Percentiles rank a stretch among this genome's conserved stretches.
phyloP scores from a whole-genome alignment of 1,140 invertebrate genomes.

The Kradibia gibbosae region DNA sequence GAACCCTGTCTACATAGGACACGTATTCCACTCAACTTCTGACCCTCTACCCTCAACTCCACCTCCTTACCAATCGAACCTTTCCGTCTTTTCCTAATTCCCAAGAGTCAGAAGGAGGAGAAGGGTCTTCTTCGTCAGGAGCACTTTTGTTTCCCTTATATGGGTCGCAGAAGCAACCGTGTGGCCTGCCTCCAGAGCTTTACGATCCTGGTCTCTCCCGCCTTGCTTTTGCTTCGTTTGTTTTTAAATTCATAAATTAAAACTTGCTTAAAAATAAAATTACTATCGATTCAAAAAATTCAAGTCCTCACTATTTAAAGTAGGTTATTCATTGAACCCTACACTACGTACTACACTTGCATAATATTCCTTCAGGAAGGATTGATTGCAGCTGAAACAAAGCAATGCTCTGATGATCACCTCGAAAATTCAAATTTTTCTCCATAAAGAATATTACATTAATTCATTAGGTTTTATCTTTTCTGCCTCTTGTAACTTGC shows the following conservation, averaged over 20 bases:
- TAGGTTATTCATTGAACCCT: constrained; percentile 34
- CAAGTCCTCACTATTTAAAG: constrained; percentile 34
- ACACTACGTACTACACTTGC: constrained; percentile 40
- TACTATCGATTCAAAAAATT: constrained; percentile 45
- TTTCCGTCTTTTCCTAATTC: too few species aligned
- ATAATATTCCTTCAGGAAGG: constrained; percentile 31
- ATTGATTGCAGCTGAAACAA: constrained; percentile 43
- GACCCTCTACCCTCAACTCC: too few species aligned
- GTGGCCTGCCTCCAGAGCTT: too few species aligned
- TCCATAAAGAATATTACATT: constrained; percentile 36
- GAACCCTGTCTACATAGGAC: too few species aligned
- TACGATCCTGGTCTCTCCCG: too few species aligned
- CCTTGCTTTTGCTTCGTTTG: constrained; percentile 15
- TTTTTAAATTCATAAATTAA: constrained; percentile 41
- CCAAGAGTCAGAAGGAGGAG: too few species aligned
- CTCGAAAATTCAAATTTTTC: background rate
- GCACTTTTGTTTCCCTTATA: too few species aligned
- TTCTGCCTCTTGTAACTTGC: too few species aligned
- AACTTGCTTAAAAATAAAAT: constrained; percentile 27
- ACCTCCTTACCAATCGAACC: too few species aligned
- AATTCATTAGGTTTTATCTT: constrained; percentile 46
- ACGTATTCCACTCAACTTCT: too few species aligned
- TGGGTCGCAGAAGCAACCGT: too few species aligned
- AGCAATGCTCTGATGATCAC: constrained; percentile 14
- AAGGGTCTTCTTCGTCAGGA: too few species aligned